A percentile compares a stretch with the other conserved stretches of the same genome.
These are phyloP conservation scores for Anthophora plumipes DNA, from an alignment of 2,888 invertebrate species.

Conservation along the genomic window DNA sequence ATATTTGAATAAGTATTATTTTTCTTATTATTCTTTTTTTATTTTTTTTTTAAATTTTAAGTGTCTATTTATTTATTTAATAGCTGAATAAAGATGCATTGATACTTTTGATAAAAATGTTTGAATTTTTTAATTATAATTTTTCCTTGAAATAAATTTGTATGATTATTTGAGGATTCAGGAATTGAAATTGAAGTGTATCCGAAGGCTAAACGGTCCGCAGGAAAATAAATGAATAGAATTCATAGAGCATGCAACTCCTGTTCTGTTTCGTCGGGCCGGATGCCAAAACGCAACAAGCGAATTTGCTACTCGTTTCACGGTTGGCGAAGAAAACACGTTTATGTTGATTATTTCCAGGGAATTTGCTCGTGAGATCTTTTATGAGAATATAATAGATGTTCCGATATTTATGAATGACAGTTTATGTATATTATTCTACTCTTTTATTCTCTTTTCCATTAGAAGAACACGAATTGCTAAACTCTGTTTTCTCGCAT, in stretches of 20 bases:
- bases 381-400: constrained; percentile 29
- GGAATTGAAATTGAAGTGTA: background rate
- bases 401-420: too few relatives aligned
- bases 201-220: too few relatives aligned
- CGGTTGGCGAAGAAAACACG: constrained; percentile 22
- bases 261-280: constrained; percentile 40
- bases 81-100: too few relatives aligned
- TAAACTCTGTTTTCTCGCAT: too few relatives aligned
- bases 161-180: background rate
- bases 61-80: too few relatives aligned
- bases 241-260: constrained; percentile 22
- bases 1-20: background rate
- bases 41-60: too few relatives aligned
- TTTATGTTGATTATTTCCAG: constrained; percentile 30
- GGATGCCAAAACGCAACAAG: constrained; percentile 69
- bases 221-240: background rate
- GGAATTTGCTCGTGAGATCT: background rate
- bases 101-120: background rate
- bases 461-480: background rate
- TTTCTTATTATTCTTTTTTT: too few relatives aligned
- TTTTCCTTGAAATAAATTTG: background rate
- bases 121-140: background rate
- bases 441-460: background rate
- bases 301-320: constrained; percentile 44
- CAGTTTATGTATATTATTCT: background rate